Conservation (phyloP, 2,113 vertebrate species). For the Leuciscus idus region DNA sequence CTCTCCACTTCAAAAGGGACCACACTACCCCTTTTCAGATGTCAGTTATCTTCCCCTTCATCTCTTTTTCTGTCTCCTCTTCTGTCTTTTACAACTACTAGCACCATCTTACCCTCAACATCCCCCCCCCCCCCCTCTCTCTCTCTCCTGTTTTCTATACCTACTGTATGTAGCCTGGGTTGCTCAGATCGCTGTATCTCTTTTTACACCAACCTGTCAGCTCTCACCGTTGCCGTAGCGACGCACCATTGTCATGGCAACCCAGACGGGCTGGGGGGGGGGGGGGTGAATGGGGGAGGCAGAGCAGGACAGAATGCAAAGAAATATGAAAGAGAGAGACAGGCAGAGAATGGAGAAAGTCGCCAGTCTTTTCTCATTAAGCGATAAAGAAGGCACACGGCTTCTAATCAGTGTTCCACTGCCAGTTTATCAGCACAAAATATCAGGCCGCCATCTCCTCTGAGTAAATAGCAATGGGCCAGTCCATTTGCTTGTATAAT, state of each 20-base stretch:
- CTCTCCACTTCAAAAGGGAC: constrained; percentile 31
- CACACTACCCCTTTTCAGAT: constrained; percentile 5
- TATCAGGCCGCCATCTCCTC: constrained; percentile 53
- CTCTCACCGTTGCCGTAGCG: constrained; percentile 66
- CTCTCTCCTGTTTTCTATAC: constrained; percentile 26
- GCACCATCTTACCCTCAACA: neutral
- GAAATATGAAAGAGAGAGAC: constrained; percentile 60
- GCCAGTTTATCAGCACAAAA: constrained; percentile 61
- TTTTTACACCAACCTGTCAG: constrained; percentile 69
- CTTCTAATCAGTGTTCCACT: constrained; percentile 59
- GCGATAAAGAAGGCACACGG: constrained; percentile 56
- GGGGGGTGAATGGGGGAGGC: constrained; percentile 23
- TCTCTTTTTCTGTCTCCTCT: neutral
- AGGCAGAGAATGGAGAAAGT: constrained; percentile 60
- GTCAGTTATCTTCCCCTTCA: constrained; percentile 28
- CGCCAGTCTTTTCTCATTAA: constrained; percentile 62
- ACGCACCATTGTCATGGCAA: constrained; percentile 71
- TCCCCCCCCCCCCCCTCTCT: constrained; percentile 22
- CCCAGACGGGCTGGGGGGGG: constrained; percentile 62
- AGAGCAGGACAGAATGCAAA: constrained; percentile 42
- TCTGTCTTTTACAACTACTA: neutral
- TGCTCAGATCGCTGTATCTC: constrained; percentile 64
- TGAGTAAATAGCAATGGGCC: constrained; percentile 59
- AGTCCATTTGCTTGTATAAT: constrained; percentile 61
- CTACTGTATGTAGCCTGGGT: constrained; percentile 55